Evolutionary conservation across 2,113 vertebrate species (phyloP).

Genomic region (Centropus bengalensis): DNA sequence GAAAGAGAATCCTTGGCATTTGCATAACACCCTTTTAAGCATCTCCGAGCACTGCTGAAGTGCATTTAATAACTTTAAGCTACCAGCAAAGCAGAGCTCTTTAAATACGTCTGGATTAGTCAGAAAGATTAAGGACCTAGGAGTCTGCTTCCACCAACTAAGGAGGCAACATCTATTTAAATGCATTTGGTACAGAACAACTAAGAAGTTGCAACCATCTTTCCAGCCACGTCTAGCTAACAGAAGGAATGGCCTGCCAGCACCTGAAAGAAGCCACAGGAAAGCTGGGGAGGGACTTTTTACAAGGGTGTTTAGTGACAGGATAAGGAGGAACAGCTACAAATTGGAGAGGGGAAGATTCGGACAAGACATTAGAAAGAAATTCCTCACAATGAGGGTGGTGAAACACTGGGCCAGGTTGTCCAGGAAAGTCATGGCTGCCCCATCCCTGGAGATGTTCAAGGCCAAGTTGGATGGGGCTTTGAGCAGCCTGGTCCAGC

Average conservation of each 20-base stretch:
- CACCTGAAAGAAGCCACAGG: no score
- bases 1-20: constrained; percentile 12
- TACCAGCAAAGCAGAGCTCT: constrained; percentile 1
- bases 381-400: no score
- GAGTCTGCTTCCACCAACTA: neutral
- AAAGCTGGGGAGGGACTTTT: no score
- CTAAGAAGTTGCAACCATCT: neutral
- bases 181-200: neutral
- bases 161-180: neutral
- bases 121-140: neutral
- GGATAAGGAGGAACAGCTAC: no score
- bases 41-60: neutral
- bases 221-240: neutral
- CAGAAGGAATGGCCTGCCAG: neutral
- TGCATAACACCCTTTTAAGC: neutral
- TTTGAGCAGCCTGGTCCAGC: no score
- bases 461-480: no score
- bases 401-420: no score
- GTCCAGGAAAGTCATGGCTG: no score
- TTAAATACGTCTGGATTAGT: neutral
- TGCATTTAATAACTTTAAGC: neutral
- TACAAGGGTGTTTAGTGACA: no score
- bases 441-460: no score
- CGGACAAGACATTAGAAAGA: no score
- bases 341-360: no score